Base-by-base conservation (phyloP, 1,140 invertebrate genomes). In the Ganaspis sp. region DNA sequence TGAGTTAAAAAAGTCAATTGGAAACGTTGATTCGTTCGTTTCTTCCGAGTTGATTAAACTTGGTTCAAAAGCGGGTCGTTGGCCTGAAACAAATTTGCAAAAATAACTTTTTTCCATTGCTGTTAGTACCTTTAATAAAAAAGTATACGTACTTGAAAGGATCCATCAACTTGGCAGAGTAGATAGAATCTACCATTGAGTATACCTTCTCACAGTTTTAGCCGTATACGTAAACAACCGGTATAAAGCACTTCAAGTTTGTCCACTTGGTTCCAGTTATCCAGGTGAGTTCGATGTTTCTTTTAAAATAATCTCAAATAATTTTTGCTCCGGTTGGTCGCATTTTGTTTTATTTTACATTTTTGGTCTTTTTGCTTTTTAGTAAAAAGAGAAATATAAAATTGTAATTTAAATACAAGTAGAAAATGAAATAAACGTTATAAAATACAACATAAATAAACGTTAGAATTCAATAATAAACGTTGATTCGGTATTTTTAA, bases 1-100 rank as follows among this genome's bases (percentile, higher is more conserved):
- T 88, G 77, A 78, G 85, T 86, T 87, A 83, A 85, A 84, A 84
- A 49, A 86, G 87, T 81, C 81, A 80, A 88, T 87, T 87, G 40
- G 70, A 79, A 76, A 64, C 49, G 74, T 70, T 70, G 11, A 78
- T 81, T 81, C 74, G 76, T 83, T 79, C 72, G 77, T 73, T 78
- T 74, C 37, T 76, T 82, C 71, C 75, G 69, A 76, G 73, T 81
- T 83, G 70, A 74, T 79, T 78, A 77, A 64, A 64, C 58, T 64
- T 64, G 54, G 54, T 26, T 64, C 15, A 15, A 64, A 64, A 64
- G 12, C 11, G n/a, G 15, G 21, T 34, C 58, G 26, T 64, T 29
- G 23, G 9, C 11, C 23, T 64, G 23, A 29, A 26, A 12, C 8
- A 49, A 49, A 17, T 49, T 40, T 40, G 15, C 11, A 49, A 17